These are phyloP conservation scores for Stenolophus ochropezus DNA, from an alignment of 2,888 invertebrate species.

Conservation along the genomic window DNA sequence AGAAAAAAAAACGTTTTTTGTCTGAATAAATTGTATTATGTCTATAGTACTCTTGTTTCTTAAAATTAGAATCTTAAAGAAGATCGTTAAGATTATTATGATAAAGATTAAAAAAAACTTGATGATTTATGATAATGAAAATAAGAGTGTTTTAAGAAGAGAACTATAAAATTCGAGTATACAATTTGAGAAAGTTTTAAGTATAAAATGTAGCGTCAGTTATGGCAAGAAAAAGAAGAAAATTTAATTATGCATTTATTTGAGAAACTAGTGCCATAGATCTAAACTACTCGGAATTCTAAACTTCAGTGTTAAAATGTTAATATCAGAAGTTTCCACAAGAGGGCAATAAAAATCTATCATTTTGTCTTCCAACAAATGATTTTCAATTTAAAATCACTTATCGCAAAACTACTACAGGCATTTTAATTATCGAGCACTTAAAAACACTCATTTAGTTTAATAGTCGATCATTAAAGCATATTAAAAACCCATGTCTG, in stretches of 20 bases:
- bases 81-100: no score
- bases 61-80: no score
- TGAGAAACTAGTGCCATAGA: neutral
- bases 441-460: constrained; percentile 52
- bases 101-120: no score
- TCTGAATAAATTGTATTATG: no score
- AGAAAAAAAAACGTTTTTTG: no score
- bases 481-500: constrained; percentile 53
- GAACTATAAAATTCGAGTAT: neutral
- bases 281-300: neutral
- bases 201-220: neutral
- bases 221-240: neutral
- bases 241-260: constrained; percentile 16
- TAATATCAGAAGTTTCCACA: constrained; percentile 3
- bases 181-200: neutral
- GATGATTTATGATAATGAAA: no score
- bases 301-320: constrained; percentile 25
- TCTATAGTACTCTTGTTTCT: no score
- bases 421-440: constrained; percentile 50
- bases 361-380: constrained; percentile 19
- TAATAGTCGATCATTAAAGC: constrained; percentile 54
- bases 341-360: constrained; percentile 30
- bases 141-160: neutral
- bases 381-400: constrained; percentile 46
- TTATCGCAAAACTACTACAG: constrained; percentile 35